Conservation (phyloP, 2,113 vertebrate genomes). For the Chaetodon auriga region DNA sequence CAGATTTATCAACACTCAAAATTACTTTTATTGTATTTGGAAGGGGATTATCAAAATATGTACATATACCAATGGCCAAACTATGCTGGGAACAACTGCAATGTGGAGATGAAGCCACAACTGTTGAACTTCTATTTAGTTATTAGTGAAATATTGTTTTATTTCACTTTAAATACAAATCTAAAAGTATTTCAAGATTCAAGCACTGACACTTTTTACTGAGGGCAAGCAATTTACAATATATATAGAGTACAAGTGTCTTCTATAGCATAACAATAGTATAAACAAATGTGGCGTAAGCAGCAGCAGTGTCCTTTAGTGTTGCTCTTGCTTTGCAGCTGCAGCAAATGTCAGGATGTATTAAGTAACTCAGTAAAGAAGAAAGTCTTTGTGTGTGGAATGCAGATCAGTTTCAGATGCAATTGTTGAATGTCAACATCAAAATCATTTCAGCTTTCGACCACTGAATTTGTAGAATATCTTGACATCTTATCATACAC, state of each 20-base stretch:
- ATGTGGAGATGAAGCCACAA: not conserved
- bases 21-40: not conserved
- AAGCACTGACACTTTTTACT: not conserved
- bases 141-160: conserved; percentile 6
- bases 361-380: conserved; percentile 38
- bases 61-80: not conserved
- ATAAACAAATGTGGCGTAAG: conserved; percentile 23
- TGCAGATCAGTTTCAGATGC: conserved; percentile 14
- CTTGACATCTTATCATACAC: not conserved
- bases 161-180: not conserved
- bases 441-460: not conserved
- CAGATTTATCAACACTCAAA: not conserved
- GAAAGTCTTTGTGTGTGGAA: not conserved
- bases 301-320: conserved; percentile 22
- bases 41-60: conserved; percentile 4
- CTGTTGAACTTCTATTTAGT: not conserved
- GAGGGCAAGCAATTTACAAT: not conserved
- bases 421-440: conserved; percentile 4
- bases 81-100: not conserved
- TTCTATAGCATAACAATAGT: not conserved
- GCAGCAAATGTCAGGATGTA: conserved; percentile 52
- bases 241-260: conserved; percentile 12
- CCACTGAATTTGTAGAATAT: not conserved
- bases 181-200: not conserved
- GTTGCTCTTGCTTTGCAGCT: not conserved